phyloP scores from a whole-genome alignment of 1,140 invertebrate species.

The Orussus abietinus region DNA sequence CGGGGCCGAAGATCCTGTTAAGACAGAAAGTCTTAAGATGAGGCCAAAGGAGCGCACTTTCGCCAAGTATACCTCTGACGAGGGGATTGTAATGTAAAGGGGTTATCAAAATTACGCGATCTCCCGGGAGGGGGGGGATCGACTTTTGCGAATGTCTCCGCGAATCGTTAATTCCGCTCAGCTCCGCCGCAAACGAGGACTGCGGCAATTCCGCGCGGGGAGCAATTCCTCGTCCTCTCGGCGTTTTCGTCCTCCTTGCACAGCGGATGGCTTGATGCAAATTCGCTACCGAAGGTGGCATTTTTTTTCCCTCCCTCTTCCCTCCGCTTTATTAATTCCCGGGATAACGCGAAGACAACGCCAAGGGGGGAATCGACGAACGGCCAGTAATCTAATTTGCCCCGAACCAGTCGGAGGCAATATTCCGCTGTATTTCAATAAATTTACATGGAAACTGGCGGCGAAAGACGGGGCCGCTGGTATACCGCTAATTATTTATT shows the following conservation, averaged over 20 bases:
- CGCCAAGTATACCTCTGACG: no score
- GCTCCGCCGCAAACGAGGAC: no score
- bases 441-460: constrained; percentile 29
- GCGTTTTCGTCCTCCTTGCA: constrained; percentile 18
- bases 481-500: no score
- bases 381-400: constrained; percentile 32
- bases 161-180: no score
- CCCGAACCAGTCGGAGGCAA: constrained; percentile 12
- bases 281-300: constrained; percentile 29
- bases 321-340: constrained; percentile 30
- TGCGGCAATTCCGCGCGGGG: no score
- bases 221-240: constrained; percentile 31
- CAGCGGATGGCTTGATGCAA: constrained; percentile 32
- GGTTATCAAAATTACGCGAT: no score
- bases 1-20: no score
- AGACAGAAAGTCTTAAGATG: no score
- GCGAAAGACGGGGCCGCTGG: not conserved
- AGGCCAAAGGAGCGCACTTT: no score
- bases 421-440: constrained; percentile 27
- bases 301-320: constrained; percentile 13
- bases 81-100: no score
- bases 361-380: constrained; percentile 27
- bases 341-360: constrained; percentile 22
- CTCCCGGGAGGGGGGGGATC: no score
- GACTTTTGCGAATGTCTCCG: no score